Conservation (phyloP, 2,888 invertebrate species). For the Lasius platythorax region DNA sequence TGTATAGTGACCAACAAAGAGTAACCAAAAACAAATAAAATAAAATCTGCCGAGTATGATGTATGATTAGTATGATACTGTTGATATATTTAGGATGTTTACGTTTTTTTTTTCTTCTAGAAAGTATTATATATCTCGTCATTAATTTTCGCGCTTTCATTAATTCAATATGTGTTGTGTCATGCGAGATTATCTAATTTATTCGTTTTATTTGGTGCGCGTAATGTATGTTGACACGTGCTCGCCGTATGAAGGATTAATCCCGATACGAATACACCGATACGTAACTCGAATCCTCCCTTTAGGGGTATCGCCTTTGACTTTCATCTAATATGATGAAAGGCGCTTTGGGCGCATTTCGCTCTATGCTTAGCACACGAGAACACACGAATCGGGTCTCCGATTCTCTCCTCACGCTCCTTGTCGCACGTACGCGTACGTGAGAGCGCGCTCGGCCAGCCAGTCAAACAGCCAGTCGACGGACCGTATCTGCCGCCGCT, state of each 20-base stretch:
- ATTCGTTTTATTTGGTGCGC: background rate
- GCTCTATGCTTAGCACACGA: background rate
- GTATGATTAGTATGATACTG: too few species aligned
- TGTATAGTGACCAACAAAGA: background rate
- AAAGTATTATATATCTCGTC: background rate
- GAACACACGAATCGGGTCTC: background rate
- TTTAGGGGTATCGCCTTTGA: background rate
- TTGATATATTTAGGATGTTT: background rate
- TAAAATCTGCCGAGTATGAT: too few species aligned
- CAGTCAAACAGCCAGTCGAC: constrained; percentile 46
- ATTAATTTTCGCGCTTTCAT: background rate
- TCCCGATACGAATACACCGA: background rate
- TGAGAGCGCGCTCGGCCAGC: constrained; percentile 9
- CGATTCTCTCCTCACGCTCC: background rate
- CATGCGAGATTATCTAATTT: background rate
- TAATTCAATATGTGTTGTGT: background rate
- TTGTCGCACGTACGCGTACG: constrained; percentile 27
- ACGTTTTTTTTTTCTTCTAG: background rate
- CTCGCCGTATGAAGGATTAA: background rate
- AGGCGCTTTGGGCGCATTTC: background rate
- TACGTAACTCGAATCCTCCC: background rate
- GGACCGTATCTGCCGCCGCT: constrained; percentile 37
- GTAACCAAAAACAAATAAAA: too few species aligned
- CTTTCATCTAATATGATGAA: background rate
- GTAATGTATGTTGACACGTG: background rate